Evolutionary conservation across 2,888 invertebrate genomes (phyloP).

Genomic region (Geophilus truncorum): DNA sequence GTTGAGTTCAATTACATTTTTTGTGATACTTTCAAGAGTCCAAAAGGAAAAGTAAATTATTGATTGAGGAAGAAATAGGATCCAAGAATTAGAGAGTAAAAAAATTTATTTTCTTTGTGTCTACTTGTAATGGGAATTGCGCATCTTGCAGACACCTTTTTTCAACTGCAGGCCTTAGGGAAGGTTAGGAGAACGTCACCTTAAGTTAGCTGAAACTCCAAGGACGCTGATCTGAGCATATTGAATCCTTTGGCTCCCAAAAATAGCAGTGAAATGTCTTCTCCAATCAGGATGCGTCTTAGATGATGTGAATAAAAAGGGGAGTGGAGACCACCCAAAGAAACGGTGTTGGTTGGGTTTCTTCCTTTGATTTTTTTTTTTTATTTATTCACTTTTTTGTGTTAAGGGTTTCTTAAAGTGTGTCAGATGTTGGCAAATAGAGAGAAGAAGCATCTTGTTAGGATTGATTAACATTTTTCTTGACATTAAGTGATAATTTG

Average conservation of each 20-base stretch:
- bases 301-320: neutral
- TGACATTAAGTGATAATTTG: neutral
- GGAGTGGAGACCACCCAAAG: neutral
- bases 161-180: neutral
- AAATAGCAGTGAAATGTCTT: neutral
- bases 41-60: neutral
- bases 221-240: neutral
- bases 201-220: neutral
- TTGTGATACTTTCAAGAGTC: neutral
- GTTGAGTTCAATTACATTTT: too few species aligned
- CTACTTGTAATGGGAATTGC: neutral
- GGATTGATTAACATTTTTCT: neutral
- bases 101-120: neutral
- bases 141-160: neutral
- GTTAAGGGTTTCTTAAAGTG: neutral
- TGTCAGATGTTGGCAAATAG: neutral
- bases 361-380: neutral
- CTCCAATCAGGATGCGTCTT: neutral
- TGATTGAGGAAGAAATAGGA: neutral
- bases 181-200: neutral
- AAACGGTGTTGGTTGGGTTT: neutral
- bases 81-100: neutral
- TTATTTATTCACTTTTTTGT: neutral
- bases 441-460: neutral
- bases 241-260: neutral